Evolutionary conservation across 1,140 invertebrate species (phyloP), one percentile per base, ranked within the genome.

Genomic region (Achatina immaculata): DNA sequence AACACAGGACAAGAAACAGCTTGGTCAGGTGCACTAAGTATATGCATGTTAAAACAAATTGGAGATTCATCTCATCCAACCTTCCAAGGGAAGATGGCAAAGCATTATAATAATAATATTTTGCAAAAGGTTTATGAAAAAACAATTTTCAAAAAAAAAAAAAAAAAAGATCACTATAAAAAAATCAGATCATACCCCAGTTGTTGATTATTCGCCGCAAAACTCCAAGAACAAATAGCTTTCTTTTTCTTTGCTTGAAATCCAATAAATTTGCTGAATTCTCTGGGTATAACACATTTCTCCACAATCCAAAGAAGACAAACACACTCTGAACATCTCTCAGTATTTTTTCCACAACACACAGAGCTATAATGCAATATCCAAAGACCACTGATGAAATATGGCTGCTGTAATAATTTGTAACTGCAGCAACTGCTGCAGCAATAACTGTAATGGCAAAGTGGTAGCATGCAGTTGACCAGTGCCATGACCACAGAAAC

Each of bases 271-370:
- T 82, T n/a, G 79, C 79, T 0, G 82, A 65, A 42, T 72, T 84
- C 9, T 71, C 55, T 16, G 90, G 89, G 85, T 86, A 91, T 40
- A 90, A 74, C 16, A 79, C 75, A 80, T 91, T 91, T 62, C 90
- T 83, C 82, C 86, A 86, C 19, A 91, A 48, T 24, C 89, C 90
- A 83, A 89, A 89, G 21, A 89, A 62, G 11, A 90, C 58, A 76
- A 87, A 90, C 11, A 91, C 90, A 68, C 82, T 80, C 82, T 91
- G 91, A 16, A 88, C 43, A 71, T 90, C 88, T 75, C 87, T 81
- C 1, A 87, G 40, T 16, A 89, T 69, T 73, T 90, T 89, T 68
- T 88, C 88, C 14, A 86, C 71, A 14, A 89, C 85, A 82, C 87
- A 89, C 28, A 89, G 43, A 45, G 86, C 90, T 51, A 91, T 86